Percentiles rank a stretch among this genome's conserved stretches.
Conservation (phyloP, 2,888 invertebrate species). For the Cistogaster globosa region DNA sequence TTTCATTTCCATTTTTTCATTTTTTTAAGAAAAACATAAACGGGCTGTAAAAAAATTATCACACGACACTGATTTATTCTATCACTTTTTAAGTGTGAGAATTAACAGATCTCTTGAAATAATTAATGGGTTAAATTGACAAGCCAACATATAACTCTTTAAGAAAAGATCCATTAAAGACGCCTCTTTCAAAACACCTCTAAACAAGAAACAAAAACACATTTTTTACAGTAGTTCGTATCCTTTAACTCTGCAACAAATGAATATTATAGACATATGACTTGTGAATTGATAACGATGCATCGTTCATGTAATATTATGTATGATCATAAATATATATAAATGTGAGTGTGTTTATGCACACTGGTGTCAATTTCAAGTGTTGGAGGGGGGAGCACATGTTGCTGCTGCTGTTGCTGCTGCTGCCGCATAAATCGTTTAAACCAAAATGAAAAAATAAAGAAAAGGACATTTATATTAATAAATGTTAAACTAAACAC, state of each 20-base stretch:
- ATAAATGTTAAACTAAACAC: constrained; percentile 70
- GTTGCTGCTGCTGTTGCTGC: constrained; percentile 28
- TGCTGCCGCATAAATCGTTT: constrained; percentile 50
- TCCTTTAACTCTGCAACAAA: background rate
- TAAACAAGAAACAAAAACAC: constrained; percentile 36
- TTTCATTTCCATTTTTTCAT: too few relatives aligned
- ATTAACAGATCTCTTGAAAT: background rate
- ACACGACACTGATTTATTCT: background rate
- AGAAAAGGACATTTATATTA: constrained; percentile 67
- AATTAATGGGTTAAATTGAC: constrained; percentile 54
- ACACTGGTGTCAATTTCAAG: constrained; percentile 21
- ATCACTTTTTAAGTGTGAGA: constrained; percentile 26
- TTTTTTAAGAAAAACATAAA: too few relatives aligned
- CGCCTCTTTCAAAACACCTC: constrained; percentile 58
- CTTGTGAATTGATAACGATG: constrained; percentile 2
- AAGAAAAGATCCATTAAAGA: constrained; percentile 40
- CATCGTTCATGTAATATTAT: constrained; percentile 33
- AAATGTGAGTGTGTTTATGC: constrained; percentile 15
- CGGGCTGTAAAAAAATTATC: too few relatives aligned
- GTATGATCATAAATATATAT: too few relatives aligned
- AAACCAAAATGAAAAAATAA: background rate
- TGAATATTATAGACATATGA: constrained; percentile 16
- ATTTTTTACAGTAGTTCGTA: constrained; percentile 33
- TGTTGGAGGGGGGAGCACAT: constrained; percentile 52
- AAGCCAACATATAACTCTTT: constrained; percentile 59